These are phyloP conservation scores for Biston stratarius DNA, from an alignment of 2,888 invertebrate species.

Conservation along the genomic window DNA sequence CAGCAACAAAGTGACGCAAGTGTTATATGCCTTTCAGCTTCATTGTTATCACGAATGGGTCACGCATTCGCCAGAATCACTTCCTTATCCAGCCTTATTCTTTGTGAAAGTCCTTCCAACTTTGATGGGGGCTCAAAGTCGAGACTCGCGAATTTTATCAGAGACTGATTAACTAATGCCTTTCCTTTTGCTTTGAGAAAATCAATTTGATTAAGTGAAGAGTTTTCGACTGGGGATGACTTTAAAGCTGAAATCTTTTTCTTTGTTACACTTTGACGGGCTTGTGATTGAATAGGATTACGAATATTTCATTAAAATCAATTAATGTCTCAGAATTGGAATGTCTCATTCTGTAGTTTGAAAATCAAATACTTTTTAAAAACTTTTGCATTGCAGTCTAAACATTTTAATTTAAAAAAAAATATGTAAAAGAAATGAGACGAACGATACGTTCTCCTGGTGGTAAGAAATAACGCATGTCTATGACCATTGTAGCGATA, in stretches of 20 bases:
- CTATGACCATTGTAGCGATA: no score
- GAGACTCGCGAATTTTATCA: constrained; percentile 40
- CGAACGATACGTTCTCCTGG: no score
- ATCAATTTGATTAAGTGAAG: constrained; percentile 45
- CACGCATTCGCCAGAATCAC: constrained; percentile 41
- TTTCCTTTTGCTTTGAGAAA: constrained; percentile 37
- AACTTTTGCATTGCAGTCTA: no score
- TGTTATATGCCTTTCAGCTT: constrained; percentile 3
- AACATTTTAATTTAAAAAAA: no score
- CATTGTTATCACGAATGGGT: constrained; percentile 38
- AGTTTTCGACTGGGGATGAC: constrained; percentile 39
- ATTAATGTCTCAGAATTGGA: constrained; percentile 24
- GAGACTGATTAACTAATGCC: constrained; percentile 45
- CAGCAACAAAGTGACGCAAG: constrained; percentile 3
- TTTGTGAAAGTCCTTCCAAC: constrained; percentile 38
- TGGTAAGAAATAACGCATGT: no score
- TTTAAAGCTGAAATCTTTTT: constrained; percentile 34
- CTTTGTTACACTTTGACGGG: constrained; percentile 28
- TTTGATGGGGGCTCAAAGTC: constrained; percentile 42
- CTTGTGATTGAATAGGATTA: constrained; percentile 26
- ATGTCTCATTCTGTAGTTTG: constrained; percentile 20
- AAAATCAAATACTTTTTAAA: no score
- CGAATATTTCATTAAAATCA: constrained; percentile 33
- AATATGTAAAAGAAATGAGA: no score
- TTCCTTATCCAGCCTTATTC: constrained; percentile 38